Evolutionary conservation across 2,113 vertebrate genomes (phyloP).

Genomic region (Salvelinus namaycush): DNA sequence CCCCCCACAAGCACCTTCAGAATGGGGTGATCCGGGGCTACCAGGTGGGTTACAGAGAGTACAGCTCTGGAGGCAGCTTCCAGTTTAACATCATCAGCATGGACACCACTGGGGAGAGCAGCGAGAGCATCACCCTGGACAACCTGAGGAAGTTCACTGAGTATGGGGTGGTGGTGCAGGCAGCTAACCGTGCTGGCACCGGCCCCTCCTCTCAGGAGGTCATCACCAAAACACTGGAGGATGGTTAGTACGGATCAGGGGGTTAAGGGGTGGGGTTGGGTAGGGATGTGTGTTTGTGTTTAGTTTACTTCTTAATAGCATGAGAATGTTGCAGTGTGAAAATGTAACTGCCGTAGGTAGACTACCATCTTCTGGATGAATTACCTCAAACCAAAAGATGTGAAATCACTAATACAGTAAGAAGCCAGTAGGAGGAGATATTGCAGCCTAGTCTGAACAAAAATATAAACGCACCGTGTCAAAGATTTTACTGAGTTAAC

Average conservation of each 20-base stretch:
- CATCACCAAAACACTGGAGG: slow-evolving; percentile 95
- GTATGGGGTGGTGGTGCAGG: slow-evolving; percentile 97
- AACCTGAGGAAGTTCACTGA: slow-evolving; percentile 97
- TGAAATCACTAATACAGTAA: too few relatives aligned
- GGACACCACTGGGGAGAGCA: slow-evolving; percentile 94
- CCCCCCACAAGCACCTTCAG: slow-evolving; percentile 92
- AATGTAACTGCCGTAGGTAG: slow-evolving; percentile 7
- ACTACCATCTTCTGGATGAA: slow-evolving; percentile 54
- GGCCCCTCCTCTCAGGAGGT: slow-evolving; percentile 98
- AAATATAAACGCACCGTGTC: too few relatives aligned
- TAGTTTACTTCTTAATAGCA: background rate
- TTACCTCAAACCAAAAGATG: background rate
- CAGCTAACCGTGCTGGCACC: slow-evolving; percentile 92
- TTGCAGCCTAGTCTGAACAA: background rate
- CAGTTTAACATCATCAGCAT: slow-evolving; percentile 98
- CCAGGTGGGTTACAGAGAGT: slow-evolving; percentile 96
- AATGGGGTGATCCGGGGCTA: slow-evolving; percentile 97
- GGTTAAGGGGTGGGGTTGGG: too few relatives aligned
- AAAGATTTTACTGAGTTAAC: too few relatives aligned
- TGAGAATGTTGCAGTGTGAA: too few relatives aligned
- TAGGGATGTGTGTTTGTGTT: background rate
- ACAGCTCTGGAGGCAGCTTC: slow-evolving; percentile 91
- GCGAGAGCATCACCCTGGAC: slow-evolving; percentile 88
- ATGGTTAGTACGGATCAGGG: slow-evolving; percentile 75
- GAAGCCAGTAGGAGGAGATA: background rate